These are phyloP conservation scores for Nylanderia fulva DNA, from an alignment of 1,140 invertebrate genomes.

Conservation along the genomic window DNA sequence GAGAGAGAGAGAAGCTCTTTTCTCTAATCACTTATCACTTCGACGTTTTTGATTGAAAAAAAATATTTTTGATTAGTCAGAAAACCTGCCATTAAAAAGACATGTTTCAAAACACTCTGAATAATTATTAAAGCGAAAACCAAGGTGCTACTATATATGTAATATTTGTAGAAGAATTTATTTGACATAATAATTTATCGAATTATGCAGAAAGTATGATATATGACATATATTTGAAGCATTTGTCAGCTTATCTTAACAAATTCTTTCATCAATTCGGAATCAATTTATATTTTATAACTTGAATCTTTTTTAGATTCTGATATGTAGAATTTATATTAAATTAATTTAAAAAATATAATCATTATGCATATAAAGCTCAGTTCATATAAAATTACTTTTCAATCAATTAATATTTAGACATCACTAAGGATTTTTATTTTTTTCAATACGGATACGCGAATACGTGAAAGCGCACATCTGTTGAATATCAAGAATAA, in stretches of 20 bases:
- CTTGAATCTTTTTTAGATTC: not conserved
- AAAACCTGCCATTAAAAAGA: no score
- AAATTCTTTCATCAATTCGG: not conserved
- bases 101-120: not conserved
- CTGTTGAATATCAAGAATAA: constrained; percentile 18
- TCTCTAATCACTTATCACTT: no score
- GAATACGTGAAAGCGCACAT: constrained; percentile 8
- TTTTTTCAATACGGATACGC: not conserved
- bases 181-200: not conserved
- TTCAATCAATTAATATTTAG: not conserved
- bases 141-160: not conserved
- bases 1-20: no score
- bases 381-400: not conserved
- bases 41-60: no score
- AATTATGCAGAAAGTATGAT: not conserved
- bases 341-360: not conserved
- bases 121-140: not conserved
- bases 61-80: no score
- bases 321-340: not conserved
- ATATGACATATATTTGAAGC: not conserved
- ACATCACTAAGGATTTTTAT: not conserved
- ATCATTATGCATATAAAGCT: no score
- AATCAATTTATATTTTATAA: constrained; percentile 13
- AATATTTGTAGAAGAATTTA: not conserved
- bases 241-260: not conserved